These are phyloP conservation scores for Etheostoma spectabile DNA, from an alignment of 2,113 vertebrate genomes.

Conservation along the genomic window DNA sequence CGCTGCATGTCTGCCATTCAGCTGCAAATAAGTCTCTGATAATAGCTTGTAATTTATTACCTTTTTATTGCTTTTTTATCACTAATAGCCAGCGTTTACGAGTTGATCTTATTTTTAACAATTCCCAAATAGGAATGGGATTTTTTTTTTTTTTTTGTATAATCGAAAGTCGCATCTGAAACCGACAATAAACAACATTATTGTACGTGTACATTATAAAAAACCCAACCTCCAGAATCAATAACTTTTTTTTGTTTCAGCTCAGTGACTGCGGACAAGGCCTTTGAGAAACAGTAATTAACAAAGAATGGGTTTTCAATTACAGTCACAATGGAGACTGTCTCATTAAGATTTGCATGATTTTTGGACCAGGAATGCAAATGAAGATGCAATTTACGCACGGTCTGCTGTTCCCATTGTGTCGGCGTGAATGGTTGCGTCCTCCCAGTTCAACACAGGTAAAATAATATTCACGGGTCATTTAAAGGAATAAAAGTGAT, in stretches of 20 bases:
- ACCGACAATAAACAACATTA: slow-evolving; percentile 46
- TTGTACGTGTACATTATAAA: slow-evolving; percentile 66
- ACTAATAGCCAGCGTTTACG: background rate
- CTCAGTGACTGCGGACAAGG: slow-evolving; percentile 79
- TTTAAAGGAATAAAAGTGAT: slow-evolving; percentile 73
- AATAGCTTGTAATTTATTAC: slow-evolving; percentile 23
- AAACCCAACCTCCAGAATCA: slow-evolving; percentile 67
- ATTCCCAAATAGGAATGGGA: background rate
- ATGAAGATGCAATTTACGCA: slow-evolving; percentile 86
- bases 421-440: slow-evolving; percentile 77
- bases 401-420: slow-evolving; percentile 86
- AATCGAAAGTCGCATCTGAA: slow-evolving; percentile 37
- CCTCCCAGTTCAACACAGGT: slow-evolving; percentile 82
- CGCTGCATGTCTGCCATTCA: slow-evolving; percentile 27
- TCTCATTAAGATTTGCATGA: slow-evolving; percentile 87
- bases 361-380: slow-evolving; percentile 83
- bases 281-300: slow-evolving; percentile 82
- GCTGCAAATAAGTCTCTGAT: slow-evolving; percentile 8
- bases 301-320: slow-evolving; percentile 83
- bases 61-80: background rate
- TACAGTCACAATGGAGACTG: slow-evolving; percentile 82
- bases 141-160: background rate
- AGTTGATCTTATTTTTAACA: background rate
- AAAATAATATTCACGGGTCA: slow-evolving; percentile 85
- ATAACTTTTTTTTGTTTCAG: slow-evolving; percentile 82